Evolutionary conservation across 1,140 invertebrate genomes (phyloP).

Genomic region (Pachypeltis micranthus): DNA sequence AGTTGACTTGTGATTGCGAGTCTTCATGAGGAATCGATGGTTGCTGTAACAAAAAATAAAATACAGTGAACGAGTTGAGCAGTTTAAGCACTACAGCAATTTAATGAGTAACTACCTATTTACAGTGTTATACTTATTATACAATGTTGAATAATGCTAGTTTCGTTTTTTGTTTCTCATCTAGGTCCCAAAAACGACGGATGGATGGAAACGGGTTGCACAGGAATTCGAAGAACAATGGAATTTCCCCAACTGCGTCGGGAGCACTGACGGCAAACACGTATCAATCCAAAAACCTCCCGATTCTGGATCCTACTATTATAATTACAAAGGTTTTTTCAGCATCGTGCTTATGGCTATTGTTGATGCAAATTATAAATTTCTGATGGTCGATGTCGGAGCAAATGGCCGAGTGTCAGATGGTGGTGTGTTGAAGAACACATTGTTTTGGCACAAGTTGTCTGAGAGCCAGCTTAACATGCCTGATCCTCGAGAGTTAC

Average conservation of each 20-base stretch:
- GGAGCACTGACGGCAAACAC: conserved; percentile 36
- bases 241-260: conserved; percentile 33
- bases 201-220: conserved; percentile 29
- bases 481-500: conserved; percentile 27
- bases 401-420: conserved; percentile 35
- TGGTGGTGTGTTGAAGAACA: conserved; percentile 24
- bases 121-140: too few species aligned
- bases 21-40: too few species aligned
- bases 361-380: conserved; percentile 39
- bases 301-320: conserved; percentile 32
- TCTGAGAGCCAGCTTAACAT: conserved; percentile 25
- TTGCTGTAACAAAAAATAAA: too few species aligned
- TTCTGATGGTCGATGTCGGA: conserved; percentile 37
- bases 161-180: too few species aligned
- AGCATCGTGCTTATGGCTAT: conserved; percentile 38
- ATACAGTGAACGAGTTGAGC: too few species aligned
- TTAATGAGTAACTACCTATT: too few species aligned
- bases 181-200: too few species aligned
- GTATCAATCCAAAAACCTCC: conserved; percentile 31
- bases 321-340: conserved; percentile 38
- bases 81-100: too few species aligned
- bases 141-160: too few species aligned
- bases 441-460: conserved; percentile 18
- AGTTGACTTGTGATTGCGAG: too few species aligned
- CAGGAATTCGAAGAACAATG: conserved; percentile 28